Evolutionary conservation across 2,113 vertebrate species (phyloP).

Genomic region (Picathartes gymnocephalus): DNA sequence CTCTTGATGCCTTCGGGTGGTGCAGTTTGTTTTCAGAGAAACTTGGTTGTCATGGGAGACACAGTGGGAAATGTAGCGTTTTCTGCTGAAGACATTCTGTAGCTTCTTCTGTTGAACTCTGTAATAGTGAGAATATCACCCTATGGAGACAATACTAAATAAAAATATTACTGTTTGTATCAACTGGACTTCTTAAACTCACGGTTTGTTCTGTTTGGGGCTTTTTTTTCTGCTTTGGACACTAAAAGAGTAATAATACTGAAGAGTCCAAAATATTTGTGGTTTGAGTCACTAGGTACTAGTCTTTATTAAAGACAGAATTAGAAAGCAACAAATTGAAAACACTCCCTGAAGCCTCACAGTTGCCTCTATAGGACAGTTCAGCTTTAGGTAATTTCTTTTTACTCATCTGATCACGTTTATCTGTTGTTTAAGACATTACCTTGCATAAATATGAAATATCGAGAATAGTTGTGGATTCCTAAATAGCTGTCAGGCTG

Average conservation of each 20-base stretch:
- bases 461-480: background rate
- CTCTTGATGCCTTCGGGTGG: background rate
- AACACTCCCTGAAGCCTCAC: background rate
- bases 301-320: background rate
- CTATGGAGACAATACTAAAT: background rate
- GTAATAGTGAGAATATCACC: background rate
- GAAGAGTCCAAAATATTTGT: background rate
- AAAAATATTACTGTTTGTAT: background rate
- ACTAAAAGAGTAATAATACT: background rate
- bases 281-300: background rate
- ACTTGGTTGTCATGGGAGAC: constrained; percentile 33
- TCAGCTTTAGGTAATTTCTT: background rate
- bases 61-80: constrained; percentile 24
- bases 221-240: background rate
- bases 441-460: background rate
- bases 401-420: background rate
- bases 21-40: constrained; percentile 25
- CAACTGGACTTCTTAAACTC: background rate
- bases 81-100: background rate
- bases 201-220: background rate
- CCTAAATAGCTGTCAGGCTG: background rate
- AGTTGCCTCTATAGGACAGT: background rate
- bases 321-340: background rate
- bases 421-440: background rate
- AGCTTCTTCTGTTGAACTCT: constrained; percentile 1